phyloP scores from a whole-genome alignment of 2,113 vertebrate genomes.

The Anseranas semipalmata region DNA sequence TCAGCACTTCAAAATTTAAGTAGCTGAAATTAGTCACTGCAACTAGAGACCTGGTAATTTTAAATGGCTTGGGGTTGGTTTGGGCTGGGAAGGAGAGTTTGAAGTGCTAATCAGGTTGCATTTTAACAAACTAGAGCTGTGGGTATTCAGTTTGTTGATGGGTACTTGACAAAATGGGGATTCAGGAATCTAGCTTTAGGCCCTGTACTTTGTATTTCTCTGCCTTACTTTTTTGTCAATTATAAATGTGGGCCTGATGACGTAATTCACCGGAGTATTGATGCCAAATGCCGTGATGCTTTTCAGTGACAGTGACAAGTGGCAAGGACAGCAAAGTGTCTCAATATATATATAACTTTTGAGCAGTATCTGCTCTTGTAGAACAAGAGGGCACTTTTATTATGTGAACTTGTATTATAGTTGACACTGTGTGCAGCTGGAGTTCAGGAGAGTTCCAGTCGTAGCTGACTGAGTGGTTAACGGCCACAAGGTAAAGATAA shows the following conservation, averaged over 20 bases:
- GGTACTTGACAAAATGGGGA: neutral
- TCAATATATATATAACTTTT: neutral
- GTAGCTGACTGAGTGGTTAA: neutral
- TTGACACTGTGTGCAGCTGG: neutral
- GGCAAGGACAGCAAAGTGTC: neutral
- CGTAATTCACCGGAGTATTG: neutral
- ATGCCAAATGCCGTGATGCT: neutral
- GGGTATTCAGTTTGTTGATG: neutral
- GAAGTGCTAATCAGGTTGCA: neutral
- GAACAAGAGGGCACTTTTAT: neutral
- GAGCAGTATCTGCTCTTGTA: neutral
- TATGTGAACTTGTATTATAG: neutral
- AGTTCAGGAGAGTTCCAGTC: neutral
- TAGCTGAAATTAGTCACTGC: neutral
- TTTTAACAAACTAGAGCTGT: neutral
- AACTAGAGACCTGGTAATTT: neutral
- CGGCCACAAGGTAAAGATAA: neutral
- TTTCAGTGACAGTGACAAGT: neutral
- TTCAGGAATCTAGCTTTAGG: neutral
- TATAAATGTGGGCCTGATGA: neutral
- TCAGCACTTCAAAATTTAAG: neutral
- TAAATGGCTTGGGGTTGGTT: neutral
- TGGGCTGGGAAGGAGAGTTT: neutral
- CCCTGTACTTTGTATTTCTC: neutral
- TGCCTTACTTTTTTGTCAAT: neutral